These are phyloP conservation scores for Gallinago media DNA, from an alignment of 2,113 vertebrate species.

Conservation along the genomic window DNA sequence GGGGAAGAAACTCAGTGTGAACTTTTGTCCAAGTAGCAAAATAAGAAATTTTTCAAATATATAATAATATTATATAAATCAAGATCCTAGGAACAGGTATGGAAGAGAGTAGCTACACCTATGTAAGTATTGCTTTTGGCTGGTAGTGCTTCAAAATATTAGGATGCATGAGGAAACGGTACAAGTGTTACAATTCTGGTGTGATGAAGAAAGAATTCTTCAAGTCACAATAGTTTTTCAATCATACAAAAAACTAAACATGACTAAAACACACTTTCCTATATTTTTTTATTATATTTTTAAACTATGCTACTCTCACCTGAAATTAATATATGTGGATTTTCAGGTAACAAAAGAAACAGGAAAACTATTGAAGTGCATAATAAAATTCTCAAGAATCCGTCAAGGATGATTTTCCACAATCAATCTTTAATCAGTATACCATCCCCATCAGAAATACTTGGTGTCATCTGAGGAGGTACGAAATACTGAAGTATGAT, in stretches of 20 bases:
- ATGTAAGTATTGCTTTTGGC: neutral
- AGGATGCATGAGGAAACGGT: neutral
- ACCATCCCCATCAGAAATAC: neutral
- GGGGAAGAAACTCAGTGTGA: neutral
- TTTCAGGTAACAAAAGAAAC: neutral
- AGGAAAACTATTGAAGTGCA: neutral
- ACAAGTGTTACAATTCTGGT: neutral
- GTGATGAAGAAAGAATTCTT: neutral
- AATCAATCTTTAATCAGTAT: neutral
- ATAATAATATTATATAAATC: neutral
- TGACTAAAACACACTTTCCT: neutral
- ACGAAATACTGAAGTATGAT: neutral
- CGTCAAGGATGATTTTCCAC: neutral
- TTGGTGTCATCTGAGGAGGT: neutral
- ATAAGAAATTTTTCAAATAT: neutral
- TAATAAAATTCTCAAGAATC: neutral
- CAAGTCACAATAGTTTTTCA: neutral
- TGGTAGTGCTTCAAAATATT: neutral
- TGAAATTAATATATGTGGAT: neutral
- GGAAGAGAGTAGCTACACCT: neutral
- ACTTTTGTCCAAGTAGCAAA: neutral
- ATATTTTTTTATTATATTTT: neutral
- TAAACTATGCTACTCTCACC: neutral
- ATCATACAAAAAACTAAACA: neutral
- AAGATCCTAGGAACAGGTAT: neutral